Conservation (phyloP, 2,113 vertebrate genomes). For the Dunckerocampus dactyliophorus region DNA sequence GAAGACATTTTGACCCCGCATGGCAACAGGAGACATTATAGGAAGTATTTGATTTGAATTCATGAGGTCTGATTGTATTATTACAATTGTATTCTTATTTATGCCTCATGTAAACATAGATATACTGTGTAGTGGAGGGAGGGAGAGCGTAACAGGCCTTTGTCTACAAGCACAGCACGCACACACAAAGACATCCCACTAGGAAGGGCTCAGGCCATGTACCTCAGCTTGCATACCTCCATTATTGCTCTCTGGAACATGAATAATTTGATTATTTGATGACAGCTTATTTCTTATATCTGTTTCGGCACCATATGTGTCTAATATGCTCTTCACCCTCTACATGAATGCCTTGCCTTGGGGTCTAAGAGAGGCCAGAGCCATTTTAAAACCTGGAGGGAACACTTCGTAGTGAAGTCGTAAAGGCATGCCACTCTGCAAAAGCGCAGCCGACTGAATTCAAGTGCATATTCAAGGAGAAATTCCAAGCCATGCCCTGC, state of each 20-base stretch:
- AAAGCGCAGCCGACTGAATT: slow-evolving; percentile 64
- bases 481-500: slow-evolving; percentile 19
- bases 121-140: neutral
- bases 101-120: neutral
- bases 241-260: slow-evolving; percentile 70
- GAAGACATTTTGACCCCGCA: no score
- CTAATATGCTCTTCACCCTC: slow-evolving; percentile 49
- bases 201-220: slow-evolving; percentile 39
- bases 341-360: slow-evolving; percentile 53
- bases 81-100: neutral
- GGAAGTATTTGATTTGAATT: neutral
- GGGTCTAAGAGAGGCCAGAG: slow-evolving; percentile 49
- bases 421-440: slow-evolving; percentile 47
- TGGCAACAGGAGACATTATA: no score
- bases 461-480: slow-evolving; percentile 61
- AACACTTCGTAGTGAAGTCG: slow-evolving; percentile 56
- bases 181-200: slow-evolving; percentile 55
- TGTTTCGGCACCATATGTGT: slow-evolving; percentile 71
- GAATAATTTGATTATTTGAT: slow-evolving; percentile 75
- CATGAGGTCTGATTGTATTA: neutral
- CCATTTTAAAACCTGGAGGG: slow-evolving; percentile 67
- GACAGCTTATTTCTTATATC: slow-evolving; percentile 75
- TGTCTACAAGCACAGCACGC: slow-evolving; percentile 54
- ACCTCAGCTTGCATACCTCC: slow-evolving; percentile 53
- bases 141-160: slow-evolving; percentile 37